phyloP scores from a whole-genome alignment of 2,113 vertebrate species.

The Emydocephalus ijimae region DNA sequence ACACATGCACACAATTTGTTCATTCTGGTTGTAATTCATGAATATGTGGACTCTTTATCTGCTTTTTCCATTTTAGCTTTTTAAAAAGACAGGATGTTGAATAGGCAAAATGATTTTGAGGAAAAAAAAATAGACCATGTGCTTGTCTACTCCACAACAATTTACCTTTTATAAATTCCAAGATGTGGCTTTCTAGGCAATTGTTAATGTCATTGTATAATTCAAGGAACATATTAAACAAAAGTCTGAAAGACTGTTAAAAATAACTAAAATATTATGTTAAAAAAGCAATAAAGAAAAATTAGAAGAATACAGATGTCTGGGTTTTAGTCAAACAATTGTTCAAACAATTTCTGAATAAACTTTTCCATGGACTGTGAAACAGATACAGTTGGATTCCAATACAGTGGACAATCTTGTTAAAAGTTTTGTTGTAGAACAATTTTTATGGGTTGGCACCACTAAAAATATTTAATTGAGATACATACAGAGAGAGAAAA shows the following conservation, averaged over 20 bases:
- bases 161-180: background rate
- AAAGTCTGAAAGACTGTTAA: background rate
- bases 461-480: too few species aligned
- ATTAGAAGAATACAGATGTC: background rate
- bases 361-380: constrained; percentile 1
- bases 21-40: constrained; percentile 23
- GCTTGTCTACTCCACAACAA: background rate
- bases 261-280: background rate
- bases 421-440: background rate
- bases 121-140: constrained; percentile 5
- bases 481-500: background rate
- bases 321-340: background rate
- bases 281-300: background rate
- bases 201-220: background rate
- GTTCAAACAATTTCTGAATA: background rate
- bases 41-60: constrained; percentile 2
- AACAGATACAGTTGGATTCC: background rate
- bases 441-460: background rate
- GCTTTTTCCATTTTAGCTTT: constrained; percentile 24
- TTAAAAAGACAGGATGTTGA: constrained; percentile 2
- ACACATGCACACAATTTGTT: constrained; percentile 25
- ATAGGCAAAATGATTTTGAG: background rate
- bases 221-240: background rate
- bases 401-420: background rate
- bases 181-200: constrained; percentile 11